Base-by-base conservation (phyloP, 2,888 invertebrate genomes). In the Diplolepis rosae region DNA sequence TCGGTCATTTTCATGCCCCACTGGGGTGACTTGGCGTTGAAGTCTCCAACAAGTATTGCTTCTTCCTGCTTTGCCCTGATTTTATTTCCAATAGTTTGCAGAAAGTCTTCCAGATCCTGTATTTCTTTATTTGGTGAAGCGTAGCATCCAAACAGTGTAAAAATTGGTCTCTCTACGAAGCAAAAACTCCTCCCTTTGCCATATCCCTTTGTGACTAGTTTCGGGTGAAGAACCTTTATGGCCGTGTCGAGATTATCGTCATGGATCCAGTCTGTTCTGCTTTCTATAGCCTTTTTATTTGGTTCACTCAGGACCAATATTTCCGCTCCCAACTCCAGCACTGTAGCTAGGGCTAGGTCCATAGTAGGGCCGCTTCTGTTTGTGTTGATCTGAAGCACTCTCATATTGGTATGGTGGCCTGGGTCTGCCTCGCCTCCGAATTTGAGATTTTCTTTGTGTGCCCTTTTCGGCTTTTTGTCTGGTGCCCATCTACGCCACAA, bases 241-340 rank as follows among this genome's bases (percentile, higher is more conserved):
- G 65, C 69, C 6, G 28, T 39, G 51, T 65, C 69, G 9, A 51
- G 3, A 11, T 32, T 28, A 7, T 69, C 27, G 51, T 69, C 65
- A 18, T 35, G 2, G 15, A 69, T 51, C 65, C 75, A 78, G 66
- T 75, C 73, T 18, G 71, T 73, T 13, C 73, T 68, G 35, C 28
- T 30, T 51, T 68, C 54, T 72, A 75, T 67, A 1, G 65, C 22
- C 30, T 27, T 32, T 27, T 39, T 30, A 22, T 69, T 68, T 11
- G 65, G 65, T 69, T 69, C 68, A 24, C 69, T 69, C 22, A 65
- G 15, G n/a, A 69, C 30, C 13, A 72, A 4, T 30, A 69, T 18
- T 11, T 70, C 54, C 28, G 51, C 68, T 15, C 30, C 50, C n/a
- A 65, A 27, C 39, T 73, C 28, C n/a, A 27, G 42, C 22, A 50